Base-by-base conservation (phyloP, 2,797 vertebrate genomes). In the Fringilla coelebs region DNA sequence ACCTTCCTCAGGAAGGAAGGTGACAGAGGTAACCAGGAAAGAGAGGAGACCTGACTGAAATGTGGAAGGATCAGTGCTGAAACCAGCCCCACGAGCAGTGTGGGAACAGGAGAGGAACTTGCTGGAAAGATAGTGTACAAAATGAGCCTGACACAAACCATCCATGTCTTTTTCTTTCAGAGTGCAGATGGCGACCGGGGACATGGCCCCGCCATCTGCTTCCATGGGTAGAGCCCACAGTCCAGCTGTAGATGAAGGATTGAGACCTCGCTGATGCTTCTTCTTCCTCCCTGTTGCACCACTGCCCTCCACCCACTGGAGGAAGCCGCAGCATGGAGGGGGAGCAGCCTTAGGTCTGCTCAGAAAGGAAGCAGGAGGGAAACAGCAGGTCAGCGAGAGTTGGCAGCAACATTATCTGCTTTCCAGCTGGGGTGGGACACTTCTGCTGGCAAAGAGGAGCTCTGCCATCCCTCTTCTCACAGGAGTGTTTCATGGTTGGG, bases 171-270 rank as follows among this genome's bases (percentile, higher is more conserved):
- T 76, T 72, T 77, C 70, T 90, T 96, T 28, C 89, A 97, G 94
- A 13, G 9, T 22, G 73, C 61, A 82, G 81, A 28, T 2, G 7
- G 0, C 0, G 45, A 7, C 4, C 8, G 6, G 10, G 26, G 43
- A 10, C 24, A 3, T 21, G 6, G 10, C 15, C 34, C 29, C 3
- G 0, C 3, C 0, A 17, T 95, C 96, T 97, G 93, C 95, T 94
- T 96, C 95, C 95, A 96, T 91, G 94, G 96, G 95, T 76, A 96
- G 91, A 97, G 24, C 49, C 91, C 89, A 55, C 89, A 22, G 16
- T 19, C 62, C 93, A 90, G 93, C 95, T 94, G 88, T 12, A 87
- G 48, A 91, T 43, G 41, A 43, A 24, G n/a, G 10, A 74, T 3
- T 6, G 10, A 71, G 22, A 71, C 58, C 22, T 88, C 0, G 0